Evolutionary conservation across 1,140 invertebrate species (phyloP), one percentile per base, ranked within the genome.

Genomic region (Ridgeia piscesae): DNA sequence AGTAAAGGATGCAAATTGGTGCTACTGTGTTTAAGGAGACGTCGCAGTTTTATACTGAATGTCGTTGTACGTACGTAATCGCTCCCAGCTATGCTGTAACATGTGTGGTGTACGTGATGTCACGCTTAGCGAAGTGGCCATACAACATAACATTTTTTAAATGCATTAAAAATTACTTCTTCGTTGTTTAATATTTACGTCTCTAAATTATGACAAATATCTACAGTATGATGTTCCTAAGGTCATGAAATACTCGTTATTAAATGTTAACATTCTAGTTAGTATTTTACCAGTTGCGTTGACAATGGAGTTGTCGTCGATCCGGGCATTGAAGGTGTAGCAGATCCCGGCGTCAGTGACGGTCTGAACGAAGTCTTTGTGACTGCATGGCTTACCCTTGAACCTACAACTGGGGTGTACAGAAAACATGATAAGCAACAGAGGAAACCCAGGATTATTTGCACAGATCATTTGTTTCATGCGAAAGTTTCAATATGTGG

Each of bases 341-440:
- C 94, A 95, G 6, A 94, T 93, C 4, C 94, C 94, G 91, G 94
- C 93, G 89, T 95, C 94, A 27, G 94, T 95, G 1, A 94, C 88
- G 1, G 93, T 93, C 33, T 91, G 42, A 6, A 91, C 93, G 93
- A 95, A 94, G 89, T 94, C 93, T 0, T 94, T 92, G 31, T 93
- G 89, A 14, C 92, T 92, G 88, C 94, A 94, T 34, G 34, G 34
- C 58, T 91, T 91, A 27, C 92, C 93, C 35, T 92, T 91, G 94
- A 94, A 95, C 33, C 17, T 8, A 77, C 58, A 77, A 8, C 58
- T 77, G 27, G 27, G 58, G 17, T 77, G 58, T 4, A 77, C 17
- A 77, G 27, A 6, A 9, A 77, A 77, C 17, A 9, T 8, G 27
- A 77, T 31, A 4, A 21, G 58, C 17, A 77, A 27, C 58, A 17